Percentiles rank a stretch among this genome's conserved stretches.
Conservation (phyloP, 2,888 invertebrate genomes). For the Agrotis segetum region DNA sequence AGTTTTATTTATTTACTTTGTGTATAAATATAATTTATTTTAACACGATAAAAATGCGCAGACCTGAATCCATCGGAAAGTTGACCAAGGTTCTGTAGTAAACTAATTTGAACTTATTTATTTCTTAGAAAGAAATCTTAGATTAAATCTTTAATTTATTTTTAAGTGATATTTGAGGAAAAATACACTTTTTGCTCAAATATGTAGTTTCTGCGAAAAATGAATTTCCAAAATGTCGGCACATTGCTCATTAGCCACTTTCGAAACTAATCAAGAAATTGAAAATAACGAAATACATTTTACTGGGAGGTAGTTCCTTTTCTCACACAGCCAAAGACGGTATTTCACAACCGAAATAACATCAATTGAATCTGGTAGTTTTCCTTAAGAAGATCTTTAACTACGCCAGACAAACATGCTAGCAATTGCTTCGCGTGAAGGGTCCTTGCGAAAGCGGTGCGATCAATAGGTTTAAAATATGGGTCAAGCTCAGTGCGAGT, state of each 20-base stretch:
- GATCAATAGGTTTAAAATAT: constrained; percentile 82
- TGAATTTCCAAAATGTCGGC: neutral
- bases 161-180: neutral
- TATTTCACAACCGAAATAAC: constrained; percentile 26
- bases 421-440: constrained; percentile 59
- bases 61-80: no score
- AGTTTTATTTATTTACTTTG: neutral
- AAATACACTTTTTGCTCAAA: neutral
- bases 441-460: constrained; percentile 61
- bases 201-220: neutral
- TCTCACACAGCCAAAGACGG: neutral
- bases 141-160: no score
- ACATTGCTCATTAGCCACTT: neutral
- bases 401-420: constrained; percentile 52
- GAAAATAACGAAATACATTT: neutral
- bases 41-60: neutral
- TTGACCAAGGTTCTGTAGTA: neutral
- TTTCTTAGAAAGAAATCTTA: neutral
- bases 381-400: constrained; percentile 50
- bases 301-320: neutral
- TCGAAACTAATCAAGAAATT: neutral
- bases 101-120: neutral
- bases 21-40: neutral
- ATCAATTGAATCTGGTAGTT: constrained; percentile 27
- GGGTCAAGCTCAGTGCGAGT: constrained; percentile 78